Percentiles rank a stretch among this genome's conserved stretches.
phyloP scores from a whole-genome alignment of 2,113 vertebrate genomes.

The Mystacornis crossleyi region DNA sequence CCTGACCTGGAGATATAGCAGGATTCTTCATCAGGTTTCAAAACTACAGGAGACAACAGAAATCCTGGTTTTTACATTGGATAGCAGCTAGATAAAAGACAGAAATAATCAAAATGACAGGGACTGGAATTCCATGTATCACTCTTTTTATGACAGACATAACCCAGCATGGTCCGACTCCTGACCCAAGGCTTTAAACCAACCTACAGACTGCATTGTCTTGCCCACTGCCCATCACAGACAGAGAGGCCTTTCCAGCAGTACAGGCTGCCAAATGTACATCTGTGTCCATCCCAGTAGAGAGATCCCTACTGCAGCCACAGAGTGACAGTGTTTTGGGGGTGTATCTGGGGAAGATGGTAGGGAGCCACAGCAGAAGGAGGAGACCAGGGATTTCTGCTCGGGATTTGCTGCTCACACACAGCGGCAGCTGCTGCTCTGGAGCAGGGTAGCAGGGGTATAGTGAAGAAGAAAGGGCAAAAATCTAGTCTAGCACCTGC shows the following conservation, averaged over 20 bases:
- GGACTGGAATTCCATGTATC: neutral
- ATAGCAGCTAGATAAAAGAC: neutral
- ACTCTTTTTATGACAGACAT: neutral
- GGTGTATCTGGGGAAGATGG: accelerated
- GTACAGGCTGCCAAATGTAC: neutral
- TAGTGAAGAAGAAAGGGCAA: neutral
- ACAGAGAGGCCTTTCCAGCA: neutral
- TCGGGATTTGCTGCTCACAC: neutral
- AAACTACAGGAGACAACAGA: neutral
- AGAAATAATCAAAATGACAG: neutral
- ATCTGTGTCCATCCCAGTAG: neutral
- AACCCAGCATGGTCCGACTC: neutral
- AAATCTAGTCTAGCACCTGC: neutral
- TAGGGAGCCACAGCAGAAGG: neutral
- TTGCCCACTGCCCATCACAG: neutral
- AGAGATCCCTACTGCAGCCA: neutral
- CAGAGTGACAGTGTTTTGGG: neutral
- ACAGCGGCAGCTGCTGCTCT: neutral
- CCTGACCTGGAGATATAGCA: neutral
- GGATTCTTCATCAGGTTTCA: neutral
- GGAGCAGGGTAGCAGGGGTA: neutral
- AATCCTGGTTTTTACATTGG: neutral
- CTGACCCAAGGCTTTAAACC: neutral
- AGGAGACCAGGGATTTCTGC: neutral
- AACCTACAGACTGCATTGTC: neutral